Evolutionary conservation across 1,140 invertebrate genomes (phyloP), one percentile per base, ranked within the genome.

Genomic region (Drosophila dunni): DNA sequence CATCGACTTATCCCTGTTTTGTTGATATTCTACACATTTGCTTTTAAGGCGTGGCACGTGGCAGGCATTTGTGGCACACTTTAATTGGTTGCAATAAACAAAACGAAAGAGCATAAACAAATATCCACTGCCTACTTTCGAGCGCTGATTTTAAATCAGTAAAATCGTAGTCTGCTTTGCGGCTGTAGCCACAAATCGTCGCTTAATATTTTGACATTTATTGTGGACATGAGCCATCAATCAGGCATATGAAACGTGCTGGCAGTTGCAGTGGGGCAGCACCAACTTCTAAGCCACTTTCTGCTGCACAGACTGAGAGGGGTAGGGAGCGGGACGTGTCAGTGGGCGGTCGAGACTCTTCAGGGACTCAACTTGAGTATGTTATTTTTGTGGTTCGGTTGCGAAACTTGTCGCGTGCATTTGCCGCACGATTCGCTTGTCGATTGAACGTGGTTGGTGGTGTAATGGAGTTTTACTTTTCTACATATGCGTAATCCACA

Each of bases 381-480:
- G 34, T 13, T 13, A 33, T 5, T 44, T 10, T 15, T 17, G 44
- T 9, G 57, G 24, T 11, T 46, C 8, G 11, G 29, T 88, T 86
- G 79, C 83, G 80, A 85, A 85, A 85, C 83, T 69, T 75, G 82
- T 68, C 72, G 76, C 83, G 71, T 82, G 83, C 83, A 88, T 88
- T 88, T 79, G 79, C 65, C 63, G 79, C 83, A 86, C 83, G 83
- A 86, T 82, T 83, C 45, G 75, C 83, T 86, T 88, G 83, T 88
- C 73, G 75, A 79, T 79, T 69, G 72, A 63, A 88, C 83, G 83
- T 85, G 75, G 71, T 58, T 42, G 44, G 29, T 45, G 45, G 11
- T 51, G 70, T 88, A 88, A 88, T 82, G 79, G 82, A 85, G 82
- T 81, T 88, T 67, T 61, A 70, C 58, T 68, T 63, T 80, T 71